Conservation (phyloP, 2,888 invertebrate genomes). For the Hemicrepidius hirtus region DNA sequence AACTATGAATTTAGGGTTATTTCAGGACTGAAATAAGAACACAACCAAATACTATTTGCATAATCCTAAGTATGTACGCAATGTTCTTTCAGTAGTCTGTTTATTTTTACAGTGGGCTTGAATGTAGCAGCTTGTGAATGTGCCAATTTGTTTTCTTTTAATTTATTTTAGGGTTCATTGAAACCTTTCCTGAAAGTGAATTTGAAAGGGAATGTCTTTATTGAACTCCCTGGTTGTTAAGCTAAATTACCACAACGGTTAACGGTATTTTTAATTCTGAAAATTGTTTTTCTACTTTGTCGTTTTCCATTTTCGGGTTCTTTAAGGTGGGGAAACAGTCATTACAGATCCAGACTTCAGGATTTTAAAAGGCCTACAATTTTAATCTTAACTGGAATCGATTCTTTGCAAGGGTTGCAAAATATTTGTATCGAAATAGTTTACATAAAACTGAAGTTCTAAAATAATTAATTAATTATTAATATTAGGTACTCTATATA, state of each 20-base stretch:
- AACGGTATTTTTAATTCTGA: not conserved
- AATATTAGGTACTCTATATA: too few relatives aligned
- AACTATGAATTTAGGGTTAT: conserved; percentile 43
- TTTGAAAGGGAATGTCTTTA: conserved; percentile 43
- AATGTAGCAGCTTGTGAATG: conserved; percentile 62
- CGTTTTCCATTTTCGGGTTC: too few relatives aligned
- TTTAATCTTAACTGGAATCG: too few relatives aligned
- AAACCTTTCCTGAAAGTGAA: conserved; percentile 56
- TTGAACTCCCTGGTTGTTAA: not conserved
- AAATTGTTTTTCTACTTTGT: not conserved
- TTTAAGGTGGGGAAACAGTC: too few relatives aligned
- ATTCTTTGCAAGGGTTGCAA: too few relatives aligned
- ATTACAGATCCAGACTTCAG: too few relatives aligned
- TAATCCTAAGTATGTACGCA: conserved; percentile 64
- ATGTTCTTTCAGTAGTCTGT: conserved; percentile 62
- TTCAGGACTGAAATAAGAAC: conserved; percentile 50
- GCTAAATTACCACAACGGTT: not conserved
- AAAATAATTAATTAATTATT: too few relatives aligned
- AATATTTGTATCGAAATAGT: too few relatives aligned
- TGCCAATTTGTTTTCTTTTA: conserved; percentile 68
- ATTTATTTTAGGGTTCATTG: conserved; percentile 69
- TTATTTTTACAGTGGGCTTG: conserved; percentile 59
- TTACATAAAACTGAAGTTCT: too few relatives aligned
- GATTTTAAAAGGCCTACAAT: too few relatives aligned
- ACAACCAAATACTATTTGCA: conserved; percentile 60